Conservation (phyloP, 2,888 invertebrate genomes). For the Merodon equestris region DNA sequence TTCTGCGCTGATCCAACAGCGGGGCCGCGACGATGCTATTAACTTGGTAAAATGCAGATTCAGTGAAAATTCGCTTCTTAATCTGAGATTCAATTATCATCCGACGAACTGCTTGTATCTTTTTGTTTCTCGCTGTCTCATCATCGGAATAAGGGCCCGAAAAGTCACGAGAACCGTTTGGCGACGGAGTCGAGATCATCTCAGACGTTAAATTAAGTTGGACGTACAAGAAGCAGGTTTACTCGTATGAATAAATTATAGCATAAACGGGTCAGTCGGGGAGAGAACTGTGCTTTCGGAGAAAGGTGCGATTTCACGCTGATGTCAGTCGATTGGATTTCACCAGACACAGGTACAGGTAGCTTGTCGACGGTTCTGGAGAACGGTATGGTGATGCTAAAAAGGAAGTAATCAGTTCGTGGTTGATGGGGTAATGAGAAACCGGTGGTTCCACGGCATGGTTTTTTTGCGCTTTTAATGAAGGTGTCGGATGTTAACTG, state of each 20-base stretch:
- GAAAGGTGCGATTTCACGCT: constrained; percentile 28
- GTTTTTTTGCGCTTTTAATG: too few relatives aligned
- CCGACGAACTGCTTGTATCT: too few relatives aligned
- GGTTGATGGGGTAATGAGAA: too few relatives aligned
- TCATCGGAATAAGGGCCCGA: constrained; percentile 24
- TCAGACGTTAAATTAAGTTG: constrained; percentile 11
- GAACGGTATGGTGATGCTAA: too few relatives aligned
- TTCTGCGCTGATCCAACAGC: background rate
- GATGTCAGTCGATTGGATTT: constrained; percentile 2
- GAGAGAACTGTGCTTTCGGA: constrained; percentile 2
- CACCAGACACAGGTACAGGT: too few relatives aligned
- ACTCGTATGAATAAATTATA: constrained; percentile 36
- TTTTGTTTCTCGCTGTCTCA: constrained; percentile 5
- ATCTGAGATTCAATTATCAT: constrained; percentile 25
- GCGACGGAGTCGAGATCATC: constrained; percentile 12
- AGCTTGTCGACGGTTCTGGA: too few relatives aligned
- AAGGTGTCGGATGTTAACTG: too few relatives aligned
- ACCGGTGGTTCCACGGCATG: too few relatives aligned
- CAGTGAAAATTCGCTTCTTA: constrained; percentile 22
- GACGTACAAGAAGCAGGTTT: constrained; percentile 1
- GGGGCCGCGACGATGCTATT: constrained; percentile 7
- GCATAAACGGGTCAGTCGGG: constrained; percentile 35
- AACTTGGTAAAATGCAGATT: constrained; percentile 33
- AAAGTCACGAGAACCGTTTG: constrained; percentile 16
- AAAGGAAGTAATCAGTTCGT: too few relatives aligned